Conservation (phyloP, 2,113 vertebrate species). For the Shinisaurus crocodilurus region DNA sequence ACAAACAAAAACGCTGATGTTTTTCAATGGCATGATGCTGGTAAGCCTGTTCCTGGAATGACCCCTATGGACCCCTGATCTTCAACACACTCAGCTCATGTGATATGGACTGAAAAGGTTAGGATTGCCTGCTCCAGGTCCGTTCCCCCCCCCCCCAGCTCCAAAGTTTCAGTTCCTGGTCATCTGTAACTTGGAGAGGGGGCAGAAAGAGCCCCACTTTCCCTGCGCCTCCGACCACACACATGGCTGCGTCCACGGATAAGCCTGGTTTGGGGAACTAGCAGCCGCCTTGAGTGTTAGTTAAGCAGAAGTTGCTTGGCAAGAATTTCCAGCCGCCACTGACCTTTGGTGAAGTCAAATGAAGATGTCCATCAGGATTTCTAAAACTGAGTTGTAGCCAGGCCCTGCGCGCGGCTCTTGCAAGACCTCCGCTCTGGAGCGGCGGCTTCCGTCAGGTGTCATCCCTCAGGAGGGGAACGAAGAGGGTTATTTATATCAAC, state of each 20-base stretch:
- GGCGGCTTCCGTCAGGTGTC: slow-evolving; percentile 69
- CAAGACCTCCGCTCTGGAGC: slow-evolving; percentile 64
- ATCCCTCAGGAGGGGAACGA: slow-evolving; percentile 70
- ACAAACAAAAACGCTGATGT: too few relatives aligned
- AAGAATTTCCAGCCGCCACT: slow-evolving; percentile 70
- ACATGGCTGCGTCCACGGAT: too few relatives aligned
- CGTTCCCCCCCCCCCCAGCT: too few relatives aligned
- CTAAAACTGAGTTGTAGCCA: slow-evolving; percentile 63
- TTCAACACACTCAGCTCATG: not conserved
- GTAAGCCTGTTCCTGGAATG: not conserved
- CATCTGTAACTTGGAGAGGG: not conserved
- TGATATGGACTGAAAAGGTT: not conserved
- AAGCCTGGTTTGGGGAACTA: not conserved
- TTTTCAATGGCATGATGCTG: not conserved
- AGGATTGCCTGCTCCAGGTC: not conserved
- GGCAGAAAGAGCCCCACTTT: not conserved
- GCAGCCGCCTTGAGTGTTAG: slow-evolving; percentile 47
- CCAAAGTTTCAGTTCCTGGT: too few relatives aligned
- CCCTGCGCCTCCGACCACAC: too few relatives aligned
- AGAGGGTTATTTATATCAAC: slow-evolving; percentile 70
- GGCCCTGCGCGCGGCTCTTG: slow-evolving; percentile 65
- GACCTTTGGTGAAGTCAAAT: slow-evolving; percentile 75
- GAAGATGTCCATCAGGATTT: slow-evolving; percentile 73
- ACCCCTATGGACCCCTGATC: too few relatives aligned
- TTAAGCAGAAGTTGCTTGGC: slow-evolving; percentile 55